Conservation (phyloP, 2,113 vertebrate species). For the Odocoileus hemionus region DNA sequence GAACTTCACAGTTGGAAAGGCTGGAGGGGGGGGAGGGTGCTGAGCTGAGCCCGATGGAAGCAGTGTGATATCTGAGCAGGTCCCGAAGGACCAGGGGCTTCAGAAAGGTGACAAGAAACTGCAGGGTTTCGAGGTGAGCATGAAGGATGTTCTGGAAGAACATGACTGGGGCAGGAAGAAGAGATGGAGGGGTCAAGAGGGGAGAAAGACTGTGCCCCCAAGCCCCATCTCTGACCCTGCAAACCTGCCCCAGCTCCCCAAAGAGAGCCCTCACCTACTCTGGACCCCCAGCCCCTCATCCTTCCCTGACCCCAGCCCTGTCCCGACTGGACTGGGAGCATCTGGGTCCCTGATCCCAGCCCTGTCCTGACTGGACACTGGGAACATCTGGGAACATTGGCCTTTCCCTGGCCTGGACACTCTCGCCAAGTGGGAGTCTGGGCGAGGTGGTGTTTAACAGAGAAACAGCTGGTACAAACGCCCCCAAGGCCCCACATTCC, state of each 20-base stretch:
- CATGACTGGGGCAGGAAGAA: background rate
- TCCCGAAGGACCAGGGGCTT: background rate
- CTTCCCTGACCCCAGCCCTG: background rate
- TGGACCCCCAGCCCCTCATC: background rate
- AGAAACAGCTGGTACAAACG: background rate
- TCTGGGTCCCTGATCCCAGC: background rate
- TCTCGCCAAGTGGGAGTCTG: background rate
- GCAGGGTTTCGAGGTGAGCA: background rate
- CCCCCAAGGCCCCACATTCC: background rate
- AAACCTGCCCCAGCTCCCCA: background rate
- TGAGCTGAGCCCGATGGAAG: background rate
- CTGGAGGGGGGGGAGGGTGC: background rate
- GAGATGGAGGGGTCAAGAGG: too few relatives aligned
- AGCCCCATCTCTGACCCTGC: background rate
- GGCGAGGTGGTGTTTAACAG: too few relatives aligned
- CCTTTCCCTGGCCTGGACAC: background rate
- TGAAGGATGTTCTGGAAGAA: background rate
- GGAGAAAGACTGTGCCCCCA: background rate
- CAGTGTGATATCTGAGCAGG: background rate
- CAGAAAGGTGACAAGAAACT: background rate
- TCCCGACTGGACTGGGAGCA: background rate
- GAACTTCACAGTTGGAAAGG: background rate
- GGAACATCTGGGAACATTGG: background rate
- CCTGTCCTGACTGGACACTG: background rate
- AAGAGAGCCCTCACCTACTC: background rate